Percentiles rank a stretch among this genome's conserved stretches.
Conservation (phyloP, 2,797 vertebrate genomes). For the Falco concolor region DNA sequence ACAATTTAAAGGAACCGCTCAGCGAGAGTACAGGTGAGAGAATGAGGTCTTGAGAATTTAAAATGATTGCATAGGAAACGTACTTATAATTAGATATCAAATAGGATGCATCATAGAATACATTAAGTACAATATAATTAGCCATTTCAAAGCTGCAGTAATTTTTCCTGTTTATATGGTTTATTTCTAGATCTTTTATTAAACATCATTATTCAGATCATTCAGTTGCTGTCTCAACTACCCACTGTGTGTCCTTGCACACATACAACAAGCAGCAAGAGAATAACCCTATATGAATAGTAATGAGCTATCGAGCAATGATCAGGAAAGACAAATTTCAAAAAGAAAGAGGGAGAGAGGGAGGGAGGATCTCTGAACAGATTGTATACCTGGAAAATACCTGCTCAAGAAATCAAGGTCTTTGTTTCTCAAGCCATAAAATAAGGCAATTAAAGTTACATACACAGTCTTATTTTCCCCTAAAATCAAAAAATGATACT, state of each 20-base stretch:
- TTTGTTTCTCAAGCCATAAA: not conserved
- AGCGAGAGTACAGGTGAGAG: not conserved
- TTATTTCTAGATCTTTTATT: constrained; percentile 2
- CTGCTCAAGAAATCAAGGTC: not conserved
- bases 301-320: not conserved
- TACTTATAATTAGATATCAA: not conserved
- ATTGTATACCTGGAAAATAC: not conserved
- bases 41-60: not conserved
- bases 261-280: not conserved
- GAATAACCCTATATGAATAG: not conserved
- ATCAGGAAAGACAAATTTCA: not conserved
- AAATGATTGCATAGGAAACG: not conserved
- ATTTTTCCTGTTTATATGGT: not conserved
- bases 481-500: not conserved
- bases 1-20: not conserved
- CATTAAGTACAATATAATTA: constrained; percentile 16
- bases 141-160: not conserved
- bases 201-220: constrained; percentile 8
- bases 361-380: not conserved
- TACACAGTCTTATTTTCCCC: not conserved
- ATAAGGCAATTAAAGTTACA: not conserved
- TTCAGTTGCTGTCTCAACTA: not conserved
- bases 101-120: not conserved
- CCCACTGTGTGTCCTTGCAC: not conserved
- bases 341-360: not conserved